Evolutionary conservation across 2,113 vertebrate species (phyloP).

Genomic region (Aramus guarauna): DNA sequence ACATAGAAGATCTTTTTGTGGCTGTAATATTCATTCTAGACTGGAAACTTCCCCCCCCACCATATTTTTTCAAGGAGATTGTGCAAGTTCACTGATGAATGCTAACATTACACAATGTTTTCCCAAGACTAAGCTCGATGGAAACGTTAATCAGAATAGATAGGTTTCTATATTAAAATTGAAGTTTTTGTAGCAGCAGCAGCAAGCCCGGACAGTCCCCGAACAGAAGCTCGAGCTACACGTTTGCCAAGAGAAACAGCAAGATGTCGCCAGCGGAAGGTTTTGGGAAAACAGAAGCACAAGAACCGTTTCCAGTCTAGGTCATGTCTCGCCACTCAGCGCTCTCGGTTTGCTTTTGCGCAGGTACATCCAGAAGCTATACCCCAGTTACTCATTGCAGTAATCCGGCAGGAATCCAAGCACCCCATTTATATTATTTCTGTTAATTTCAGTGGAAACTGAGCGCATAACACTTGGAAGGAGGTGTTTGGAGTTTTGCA

Average conservation of each 20-base stretch:
- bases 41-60: not conserved
- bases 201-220: not conserved
- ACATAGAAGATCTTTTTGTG: not conserved
- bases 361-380: not conserved
- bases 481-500: not conserved
- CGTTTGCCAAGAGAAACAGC: not conserved
- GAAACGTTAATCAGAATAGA: constrained; percentile 25
- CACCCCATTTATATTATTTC: not conserved
- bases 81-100: not conserved
- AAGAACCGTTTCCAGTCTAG: not conserved
- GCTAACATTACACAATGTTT: not conserved
- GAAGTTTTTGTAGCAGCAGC: not conserved
- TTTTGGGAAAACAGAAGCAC: not conserved
- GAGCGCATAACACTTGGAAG: not conserved
- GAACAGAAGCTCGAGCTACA: not conserved
- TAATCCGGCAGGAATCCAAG: not conserved
- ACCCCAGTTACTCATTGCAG: not conserved
- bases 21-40: not conserved
- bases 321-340: not conserved
- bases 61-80: not conserved
- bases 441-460: not conserved
- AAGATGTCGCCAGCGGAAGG: not conserved
- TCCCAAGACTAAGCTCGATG: not conserved
- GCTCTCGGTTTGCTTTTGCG: not conserved
- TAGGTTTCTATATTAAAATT: not conserved